These are phyloP conservation scores for Turritopsis dohrnii DNA, from an alignment of 30 jellyfish, hydroid and myxozoan species.

Conservation along the genomic window DNA sequence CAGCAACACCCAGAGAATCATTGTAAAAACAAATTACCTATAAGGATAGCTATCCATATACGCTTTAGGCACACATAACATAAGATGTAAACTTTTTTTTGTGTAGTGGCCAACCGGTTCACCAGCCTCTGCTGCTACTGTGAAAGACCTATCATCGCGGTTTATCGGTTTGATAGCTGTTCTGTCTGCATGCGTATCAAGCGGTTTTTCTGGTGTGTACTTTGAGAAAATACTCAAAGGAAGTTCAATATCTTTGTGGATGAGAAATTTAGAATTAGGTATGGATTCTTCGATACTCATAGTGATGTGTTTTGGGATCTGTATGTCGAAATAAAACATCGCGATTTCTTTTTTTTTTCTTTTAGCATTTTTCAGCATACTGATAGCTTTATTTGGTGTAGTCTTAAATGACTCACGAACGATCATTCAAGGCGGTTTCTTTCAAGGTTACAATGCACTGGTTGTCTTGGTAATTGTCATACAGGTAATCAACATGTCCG, in stretches of 20 bases:
- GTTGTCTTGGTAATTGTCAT: constrained; percentile 57
- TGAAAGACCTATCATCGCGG: constrained; percentile 57
- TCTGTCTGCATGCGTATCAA: constrained; percentile 80
- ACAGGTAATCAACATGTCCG: no score
- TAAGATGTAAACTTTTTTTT: no score
- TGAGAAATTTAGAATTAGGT: constrained; percentile 95
- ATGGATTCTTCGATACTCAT: neutral
- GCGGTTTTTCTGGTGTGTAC: constrained; percentile 99
- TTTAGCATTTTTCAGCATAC: constrained; percentile 80
- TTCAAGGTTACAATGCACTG: constrained; percentile 79
- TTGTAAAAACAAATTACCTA: no score
- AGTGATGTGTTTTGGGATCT: no score
- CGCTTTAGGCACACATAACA: no score
- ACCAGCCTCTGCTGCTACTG: constrained; percentile 5
- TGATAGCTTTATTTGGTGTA: constrained; percentile 69
- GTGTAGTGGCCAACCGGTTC: constrained; percentile 66
- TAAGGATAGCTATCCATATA: no score
- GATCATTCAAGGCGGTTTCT: constrained; percentile 64
- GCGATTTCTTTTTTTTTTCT: constrained; percentile 10
- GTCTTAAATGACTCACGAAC: constrained; percentile 55
- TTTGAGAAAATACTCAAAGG: constrained; percentile 89
- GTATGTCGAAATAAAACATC: neutral
- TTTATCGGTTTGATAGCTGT: constrained; percentile 89
- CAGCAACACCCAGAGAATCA: no score
- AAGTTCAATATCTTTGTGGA: constrained; percentile 86